Percentiles rank a stretch among this genome's conserved stretches.
These are phyloP conservation scores for Acanthosepion esculentum DNA, from an alignment of 2,888 invertebrate species.

Conservation along the genomic window DNA sequence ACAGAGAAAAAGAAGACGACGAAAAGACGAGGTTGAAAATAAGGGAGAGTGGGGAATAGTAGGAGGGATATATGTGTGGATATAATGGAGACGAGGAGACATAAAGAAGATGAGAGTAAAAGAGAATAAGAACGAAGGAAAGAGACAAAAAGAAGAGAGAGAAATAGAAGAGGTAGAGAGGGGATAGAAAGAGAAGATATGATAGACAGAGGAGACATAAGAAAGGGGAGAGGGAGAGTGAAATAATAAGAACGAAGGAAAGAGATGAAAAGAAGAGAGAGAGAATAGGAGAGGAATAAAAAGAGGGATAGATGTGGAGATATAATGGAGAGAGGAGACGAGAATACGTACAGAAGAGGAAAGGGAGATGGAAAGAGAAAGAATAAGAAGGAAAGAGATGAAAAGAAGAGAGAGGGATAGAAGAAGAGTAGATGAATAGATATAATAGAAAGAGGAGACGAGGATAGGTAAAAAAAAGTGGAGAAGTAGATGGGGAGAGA, in stretches of 20 bases:
- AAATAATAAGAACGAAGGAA: background rate
- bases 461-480: too few relatives aligned
- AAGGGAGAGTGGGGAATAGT: too few relatives aligned
- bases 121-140: background rate
- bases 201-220: background rate
- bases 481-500: too few relatives aligned
- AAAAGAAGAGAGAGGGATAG: too few relatives aligned
- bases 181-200: background rate
- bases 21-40: background rate
- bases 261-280: background rate
- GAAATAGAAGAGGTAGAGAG: background rate
- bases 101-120: background rate
- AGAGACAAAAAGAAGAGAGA: background rate
- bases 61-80: background rate
- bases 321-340: too few relatives aligned
- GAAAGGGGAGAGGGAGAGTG: background rate
- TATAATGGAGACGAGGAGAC: background rate
- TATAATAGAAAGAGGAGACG: too few relatives aligned
- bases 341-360: too few relatives aligned
- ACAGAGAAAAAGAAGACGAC: background rate
- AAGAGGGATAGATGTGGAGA: too few relatives aligned
- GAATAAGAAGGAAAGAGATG: too few relatives aligned
- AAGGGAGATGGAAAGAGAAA: too few relatives aligned
- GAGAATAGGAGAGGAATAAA: too few relatives aligned
- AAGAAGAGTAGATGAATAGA: too few relatives aligned